Base-by-base conservation (phyloP, 2,888 invertebrate genomes). In the Copidosoma aretas region DNA sequence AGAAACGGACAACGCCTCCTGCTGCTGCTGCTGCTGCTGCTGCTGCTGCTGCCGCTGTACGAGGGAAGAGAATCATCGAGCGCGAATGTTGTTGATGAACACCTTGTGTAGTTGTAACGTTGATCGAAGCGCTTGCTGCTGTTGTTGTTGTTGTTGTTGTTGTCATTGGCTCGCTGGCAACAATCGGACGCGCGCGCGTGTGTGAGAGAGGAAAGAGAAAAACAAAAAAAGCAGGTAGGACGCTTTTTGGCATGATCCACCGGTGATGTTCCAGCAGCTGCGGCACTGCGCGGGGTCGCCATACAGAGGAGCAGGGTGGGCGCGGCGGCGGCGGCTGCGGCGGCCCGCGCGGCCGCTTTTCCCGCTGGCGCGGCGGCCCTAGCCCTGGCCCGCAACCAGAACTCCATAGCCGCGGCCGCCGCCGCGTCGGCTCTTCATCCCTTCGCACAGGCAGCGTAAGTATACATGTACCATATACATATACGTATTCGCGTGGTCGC, bases 361-460 rank as follows among this genome's bases (percentile, higher is more conserved):
- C 88, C 90, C 79, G 88, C 90, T 79, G 90, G 91, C 75, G 91
- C 91, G 81, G 92, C 93, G 77, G 92, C 91, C 75, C 89, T 90
- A 68, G 90, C 89, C 73, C 86, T 87, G 74, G 86, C 90, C 73
- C 89, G 90, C 79, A 89, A 90, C 81, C 89, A 90, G 57, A 87
- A 89, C 73, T 89, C 90, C 52, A 83, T 91, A 79, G 85, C 85
- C 74, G 89, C 90, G 73, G 89, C 91, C 77, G 90, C 91, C 82
- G 89, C 87, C 82, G 90, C 91, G 80, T 88, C 90, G 84, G 91
- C 92, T 84, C 87, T 93, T 86, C 94, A 93, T 88, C 93, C 94
- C 83, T 95, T 94, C 87, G 91, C 95, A 85, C 93, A 79, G 32
- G 32, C 32, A 60, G 77, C 92, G 93, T 93, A 91, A 93, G 93